Base-by-base conservation (phyloP, 2,797 vertebrate genomes). In the Oreortyx pictus region DNA sequence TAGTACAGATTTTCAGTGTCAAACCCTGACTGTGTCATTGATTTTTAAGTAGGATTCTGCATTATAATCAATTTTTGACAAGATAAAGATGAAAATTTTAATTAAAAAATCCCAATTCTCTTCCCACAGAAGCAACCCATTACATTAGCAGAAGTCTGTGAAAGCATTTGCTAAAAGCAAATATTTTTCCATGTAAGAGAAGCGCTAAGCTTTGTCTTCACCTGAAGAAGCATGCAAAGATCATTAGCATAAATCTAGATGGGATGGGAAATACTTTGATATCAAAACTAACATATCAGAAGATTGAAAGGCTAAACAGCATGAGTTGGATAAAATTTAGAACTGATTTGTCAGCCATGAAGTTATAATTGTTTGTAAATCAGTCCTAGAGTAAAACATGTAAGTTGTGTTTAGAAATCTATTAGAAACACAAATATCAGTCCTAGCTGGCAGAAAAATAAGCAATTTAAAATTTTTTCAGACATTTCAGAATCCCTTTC, bases 1-100 rank as follows among this genome's bases (percentile, higher is more conserved):
- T 22, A 88, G 22, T 41, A 95, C 78, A 82, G 89, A 84, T 92
- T 93, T 87, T 86, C 71, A 62, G 60, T 85, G 86, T 79, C 82
- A 94, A 93, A 91, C 7, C n/a, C 47, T 39, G 59, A 93, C 61
- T 80, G 24, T 88, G 56, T 41, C 62, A 95, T 90, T 95, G 96
- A 96, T 96, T 96, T 95, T 95, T 82, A 93, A 94, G 67, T 62
- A 86, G 76, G 59, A 78, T 24, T 89, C 54, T 33, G 47, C 59
- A 90, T 72, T 78, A 87, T 93, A 94, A 96, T 95, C 88, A 91
- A 82, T 95, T 91, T 94, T 75, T 54, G 50, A 29, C 3, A 50
- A 68, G 49, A 90, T 91, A 89, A 89, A 92, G 84, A 78, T 25
- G 64, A 79, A 87, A 94, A 88, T 39, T 94, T 95, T 82, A 83